Base-by-base conservation (phyloP, 1,140 invertebrate species). In the Papilio machaon region DNA sequence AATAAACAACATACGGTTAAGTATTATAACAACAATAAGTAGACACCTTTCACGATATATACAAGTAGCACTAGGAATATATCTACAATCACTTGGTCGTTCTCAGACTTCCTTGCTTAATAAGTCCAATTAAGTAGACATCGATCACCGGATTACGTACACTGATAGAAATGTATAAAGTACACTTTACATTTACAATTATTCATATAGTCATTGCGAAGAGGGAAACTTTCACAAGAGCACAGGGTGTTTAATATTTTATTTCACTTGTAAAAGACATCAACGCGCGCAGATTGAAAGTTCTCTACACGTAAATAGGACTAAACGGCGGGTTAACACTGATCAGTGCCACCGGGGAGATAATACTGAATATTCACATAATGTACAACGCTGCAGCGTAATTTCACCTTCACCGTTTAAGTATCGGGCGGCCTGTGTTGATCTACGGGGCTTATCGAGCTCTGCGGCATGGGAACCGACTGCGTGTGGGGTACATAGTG, bases 1-100 rank as follows among this genome's bases (percentile, higher is more conserved):
- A 91, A 88, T 89, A 89, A 91, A 92, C 89, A 94, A 94, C 91
- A 89, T 86, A 90, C 87, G 89, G 89, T 90, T 86, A 89, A 86
- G 88, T 85, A 87, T 85, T 87, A 87, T 89, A 89, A 89, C 88
- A 93, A 91, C 89, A 88, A 89, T 85, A 86, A 90, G 80, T 89
- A 89, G 86, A 90, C 84, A 89, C 82, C 79, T 85, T 89, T 83
- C 85, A 88, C 73, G 83, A 84, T 92, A 92, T 94, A 80, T 94
- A 92, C 90, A 91, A 86, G 89, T 89, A 88, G 74, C 82, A 81
- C 83, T 88, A 88, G 79, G 73, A 85, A 80, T 83, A 84, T 89
- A 89, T 90, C 83, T 90, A 92, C 88, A 91, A 82, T 84, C 87
- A 85, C 87, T 92, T 92, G 91, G 91, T 92, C 91, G 89, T 88